Evolutionary conservation across 2,113 vertebrate species (phyloP), one percentile per base, ranked within the genome.

Genomic region (Tympanuchus pallidicinctus): DNA sequence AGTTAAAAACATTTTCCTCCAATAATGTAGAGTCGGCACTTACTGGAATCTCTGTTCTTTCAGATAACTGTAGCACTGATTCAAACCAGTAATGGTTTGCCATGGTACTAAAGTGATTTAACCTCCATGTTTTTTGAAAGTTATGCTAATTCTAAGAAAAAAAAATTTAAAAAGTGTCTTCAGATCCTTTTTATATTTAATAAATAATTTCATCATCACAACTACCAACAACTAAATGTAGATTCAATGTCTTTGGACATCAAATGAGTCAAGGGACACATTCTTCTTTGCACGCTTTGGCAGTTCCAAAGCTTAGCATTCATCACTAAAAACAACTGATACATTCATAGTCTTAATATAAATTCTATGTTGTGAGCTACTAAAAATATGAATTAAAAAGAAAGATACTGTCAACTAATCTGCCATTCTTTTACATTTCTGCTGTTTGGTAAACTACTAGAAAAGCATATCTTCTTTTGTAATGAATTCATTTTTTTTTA

Each of bases 81-180:
- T 92, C 67, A 95, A 93, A 94, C 69, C 67, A 90, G 45, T 56
- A 94, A 63, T 63, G 89, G 28, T 92, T 92, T 98, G 96, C 96
- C 85, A 34, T 96, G 93, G 97, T 97, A 98, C 97, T 83, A 97
- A 97, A 98, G 97, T 91, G 5, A 97, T 94, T 98, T 98, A 97
- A 98, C 98, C 93, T 95, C 96, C 97, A 83, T 67, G 92, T 94
- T 95, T 96, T 96, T 94, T 92, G 82, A 93, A 97, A 97, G 97
- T 96, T 97, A 98, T 95, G 97, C 93, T 97, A 73, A 96, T 95
- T 95, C 92, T 97, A 5, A 13, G 40, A 97, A 98, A 97, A 97
- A 97, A 97, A 95, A 97, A 92, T 94, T 5, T 5, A 40, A 40
- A 91, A 93, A 94, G 45, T 88, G 67, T 97, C 95, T 96, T 92